Base-by-base conservation (phyloP, 2,888 invertebrate genomes). In the Geophilus truncorum region DNA sequence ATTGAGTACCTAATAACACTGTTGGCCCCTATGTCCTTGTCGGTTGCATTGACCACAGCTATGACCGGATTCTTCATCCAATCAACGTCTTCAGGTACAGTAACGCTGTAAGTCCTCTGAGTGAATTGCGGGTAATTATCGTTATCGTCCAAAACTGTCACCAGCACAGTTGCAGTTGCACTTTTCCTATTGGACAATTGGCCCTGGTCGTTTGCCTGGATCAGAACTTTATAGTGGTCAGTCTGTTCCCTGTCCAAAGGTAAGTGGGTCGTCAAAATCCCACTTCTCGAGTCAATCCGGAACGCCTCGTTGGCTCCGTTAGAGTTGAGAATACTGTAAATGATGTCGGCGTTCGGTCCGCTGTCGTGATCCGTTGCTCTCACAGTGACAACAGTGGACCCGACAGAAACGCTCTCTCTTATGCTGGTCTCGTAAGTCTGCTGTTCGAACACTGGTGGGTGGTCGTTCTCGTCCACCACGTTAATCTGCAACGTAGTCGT, bases 81-180 rank as follows among this genome's bases (percentile, higher is more conserved):
- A 87, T 93, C 94, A 84, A 95, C 91, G 87, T 98, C 96, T 87
- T 98, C 98, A 3, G 93, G 92, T 0, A 96, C 92, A 77, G 92
- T 91, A 0, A 95, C 93, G 0, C 94, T 93, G 87, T 97, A 97
- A 0, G 95, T 94, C 83, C 94, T 90, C 87, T 96, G 94, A 78
- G 93, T 92, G 87, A 96, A 96, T 87, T 96, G 95, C 0, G 96
- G 96, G 87, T 95, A 95, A 87, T 96, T 96, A 88, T 96, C 96
- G 82, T 86, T 86, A 86, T 96, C 96, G 84, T 97, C 96, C 78
- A 94, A 87, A 6, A 97, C 91, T 83, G 92, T 92, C 34, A 97
- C 92, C 83, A 93, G 90, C 51, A 97, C 91, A 32, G 93, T 94
- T 0, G 96, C 94, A 85, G 92, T 93, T 82, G 95, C 93, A 0